These are phyloP conservation scores for Microplitis mediator DNA, from an alignment of 1,140 invertebrate species.

Conservation along the genomic window DNA sequence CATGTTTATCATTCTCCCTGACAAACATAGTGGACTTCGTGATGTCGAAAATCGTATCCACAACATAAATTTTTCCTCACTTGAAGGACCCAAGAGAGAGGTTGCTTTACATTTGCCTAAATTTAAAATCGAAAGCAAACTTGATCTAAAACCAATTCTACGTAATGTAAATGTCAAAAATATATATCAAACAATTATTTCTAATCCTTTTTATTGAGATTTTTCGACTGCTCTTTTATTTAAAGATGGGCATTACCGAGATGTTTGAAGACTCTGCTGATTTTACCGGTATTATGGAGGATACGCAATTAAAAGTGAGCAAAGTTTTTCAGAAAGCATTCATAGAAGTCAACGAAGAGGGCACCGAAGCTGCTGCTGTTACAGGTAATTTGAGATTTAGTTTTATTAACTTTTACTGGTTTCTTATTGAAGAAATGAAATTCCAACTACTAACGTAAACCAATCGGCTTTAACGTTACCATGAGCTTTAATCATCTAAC, in stretches of 20 bases:
- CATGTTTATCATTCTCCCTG: slow-evolving; percentile 64
- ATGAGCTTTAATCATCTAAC: no score
- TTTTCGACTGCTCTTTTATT: slow-evolving; percentile 21
- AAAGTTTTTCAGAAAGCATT: slow-evolving; percentile 67
- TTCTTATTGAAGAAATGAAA: no score
- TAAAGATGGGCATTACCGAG: slow-evolving; percentile 60
- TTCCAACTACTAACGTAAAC: no score
- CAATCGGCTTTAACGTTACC: no score
- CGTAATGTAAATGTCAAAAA: slow-evolving; percentile 18
- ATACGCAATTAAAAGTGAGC: slow-evolving; percentile 54
- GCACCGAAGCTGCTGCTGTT: slow-evolving; percentile 65
- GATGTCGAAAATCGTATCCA: slow-evolving; percentile 56
- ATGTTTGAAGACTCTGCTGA: slow-evolving; percentile 62
- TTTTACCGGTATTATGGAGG: slow-evolving; percentile 60
- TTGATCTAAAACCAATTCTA: slow-evolving; percentile 29
- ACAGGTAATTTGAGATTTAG: slow-evolving; percentile 46
- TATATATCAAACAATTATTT: neutral
- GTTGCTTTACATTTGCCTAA: slow-evolving; percentile 51
- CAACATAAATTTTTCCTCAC: slow-evolving; percentile 46
- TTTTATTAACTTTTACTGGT: no score
- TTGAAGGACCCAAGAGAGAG: slow-evolving; percentile 32
- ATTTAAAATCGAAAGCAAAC: slow-evolving; percentile 58
- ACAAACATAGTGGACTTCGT: slow-evolving; percentile 56
- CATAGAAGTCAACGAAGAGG: slow-evolving; percentile 70
- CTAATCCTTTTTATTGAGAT: neutral